Evolutionary conservation across 2,113 vertebrate genomes (phyloP), one percentile per base, ranked within the genome.

Genomic region (Tychaedon coryphoeus): DNA sequence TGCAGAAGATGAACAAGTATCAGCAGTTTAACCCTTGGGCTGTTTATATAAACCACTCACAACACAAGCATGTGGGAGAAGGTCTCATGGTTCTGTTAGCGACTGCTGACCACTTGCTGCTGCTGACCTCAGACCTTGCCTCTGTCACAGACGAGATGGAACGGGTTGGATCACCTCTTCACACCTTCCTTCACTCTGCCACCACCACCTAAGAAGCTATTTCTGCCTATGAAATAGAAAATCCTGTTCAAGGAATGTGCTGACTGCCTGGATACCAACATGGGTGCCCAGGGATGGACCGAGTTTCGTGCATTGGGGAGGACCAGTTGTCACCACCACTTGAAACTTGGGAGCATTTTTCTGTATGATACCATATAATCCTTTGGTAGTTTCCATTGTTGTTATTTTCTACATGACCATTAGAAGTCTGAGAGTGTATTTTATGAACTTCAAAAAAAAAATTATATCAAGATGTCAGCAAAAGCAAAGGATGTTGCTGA

Each of bases 1-100:
- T 98, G 60, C 98, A 99, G 99, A 99, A 96, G 99, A 98, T 53
- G 98, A 99, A 92, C 99, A 99, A 95, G 99, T 99, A 28, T 99
- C 99, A 31, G 99, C 99, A 15, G 99, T 99, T 84, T 98, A 98
- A 96, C 40, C 78, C 28, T 88, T n/a, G 58, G 53, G 71, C 70
- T 86, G 0, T 57, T 54, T 34, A 4, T 66, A 72, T 25, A 77
- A 79, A 74, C 43, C 84, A 14, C 95, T 94, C 61, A 69, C 56
- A 26, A 15, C 65, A 16, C 34, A 6, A 40, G 73, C 77, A 36
- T 15, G 36, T 48, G 84, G 70, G 86, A 90, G 94, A 88, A 82
- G 76, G 73, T 82, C 72, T 50, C 66, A 6, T 3, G 88, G 61
- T 71, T 69, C 90, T 38, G 77, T 95, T 90, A 84, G 96, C 73